Conservation (phyloP, 1,140 invertebrate species). For the Rhagoletis zephyria region DNA sequence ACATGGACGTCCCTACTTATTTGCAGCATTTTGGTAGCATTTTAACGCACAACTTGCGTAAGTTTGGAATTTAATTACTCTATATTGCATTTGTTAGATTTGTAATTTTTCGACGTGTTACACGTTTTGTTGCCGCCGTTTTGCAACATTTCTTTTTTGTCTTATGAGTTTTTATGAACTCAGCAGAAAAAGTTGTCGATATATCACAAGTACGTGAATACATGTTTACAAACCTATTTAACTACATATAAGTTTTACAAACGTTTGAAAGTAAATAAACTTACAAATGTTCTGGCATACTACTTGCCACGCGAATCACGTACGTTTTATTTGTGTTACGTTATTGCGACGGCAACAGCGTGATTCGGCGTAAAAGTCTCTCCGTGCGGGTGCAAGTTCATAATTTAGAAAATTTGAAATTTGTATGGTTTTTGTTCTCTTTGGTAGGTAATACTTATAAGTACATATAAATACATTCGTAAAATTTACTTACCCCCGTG, state of each 20-base stretch:
- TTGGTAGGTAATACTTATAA: not conserved
- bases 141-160: not conserved
- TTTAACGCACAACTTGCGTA: not conserved
- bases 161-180: slow-evolving; percentile 1
- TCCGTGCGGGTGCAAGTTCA: not conserved
- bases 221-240: not conserved
- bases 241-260: not conserved
- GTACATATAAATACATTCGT: too few species aligned
- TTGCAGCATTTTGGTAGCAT: not conserved
- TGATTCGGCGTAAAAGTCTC: not conserved
- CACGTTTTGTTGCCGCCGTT: not conserved
- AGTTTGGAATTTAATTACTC: slow-evolving; percentile 26
- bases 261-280: not conserved
- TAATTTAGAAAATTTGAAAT: slow-evolving; percentile 29
- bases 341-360: not conserved
- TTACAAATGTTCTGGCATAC: not conserved
- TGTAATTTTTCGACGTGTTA: not conserved
- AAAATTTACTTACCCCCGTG: not conserved
- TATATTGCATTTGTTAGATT: not conserved
- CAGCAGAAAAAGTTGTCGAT: not conserved
- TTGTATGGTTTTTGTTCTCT: not conserved
- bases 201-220: not conserved
- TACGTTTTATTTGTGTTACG: slow-evolving; percentile 12
- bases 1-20: too few species aligned
- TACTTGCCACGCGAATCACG: slow-evolving; percentile 17